These are phyloP conservation scores for Stigmatopora nigra DNA, from an alignment of 2,113 vertebrate genomes.

Conservation along the genomic window DNA sequence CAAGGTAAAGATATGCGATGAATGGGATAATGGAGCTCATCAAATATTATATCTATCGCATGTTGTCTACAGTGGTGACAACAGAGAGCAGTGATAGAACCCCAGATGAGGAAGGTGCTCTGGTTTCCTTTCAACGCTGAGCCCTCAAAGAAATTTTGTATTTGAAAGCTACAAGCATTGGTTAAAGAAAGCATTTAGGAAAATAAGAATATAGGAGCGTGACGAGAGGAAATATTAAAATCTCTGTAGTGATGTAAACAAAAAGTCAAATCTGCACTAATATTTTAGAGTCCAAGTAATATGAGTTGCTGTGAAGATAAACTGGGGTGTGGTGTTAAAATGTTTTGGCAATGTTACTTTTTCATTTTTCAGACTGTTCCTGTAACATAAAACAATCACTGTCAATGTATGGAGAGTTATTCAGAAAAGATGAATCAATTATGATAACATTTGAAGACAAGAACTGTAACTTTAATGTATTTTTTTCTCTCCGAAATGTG, in stretches of 20 bases:
- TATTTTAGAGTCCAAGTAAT: background rate
- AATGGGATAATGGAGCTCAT: background rate
- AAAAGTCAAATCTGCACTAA: background rate
- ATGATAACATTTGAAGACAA: background rate
- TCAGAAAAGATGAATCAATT: slow-evolving; percentile 17
- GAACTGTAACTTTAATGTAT: slow-evolving; percentile 6
- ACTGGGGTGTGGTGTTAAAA: background rate
- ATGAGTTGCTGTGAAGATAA: slow-evolving; percentile 2
- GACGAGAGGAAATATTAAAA: background rate
- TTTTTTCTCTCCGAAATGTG: background rate
- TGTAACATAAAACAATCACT: background rate
- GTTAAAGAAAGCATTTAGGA: background rate
- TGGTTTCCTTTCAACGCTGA: slow-evolving; percentile 56
- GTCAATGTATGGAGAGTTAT: slow-evolving; percentile 11
- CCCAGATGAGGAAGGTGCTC: slow-evolving; percentile 25
- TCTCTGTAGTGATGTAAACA: background rate
- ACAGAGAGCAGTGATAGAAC: slow-evolving; percentile 8
- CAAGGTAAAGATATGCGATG: slow-evolving; percentile 32
- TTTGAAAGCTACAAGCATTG: background rate
- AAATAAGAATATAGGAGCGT: background rate
- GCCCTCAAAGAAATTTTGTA: background rate
- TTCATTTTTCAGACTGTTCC: background rate
- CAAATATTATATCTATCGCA: slow-evolving; percentile 7
- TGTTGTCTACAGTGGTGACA: slow-evolving; percentile 16
- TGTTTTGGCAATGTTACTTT: slow-evolving; percentile 12